Base-by-base conservation (phyloP, 2,797 vertebrate genomes). In the Brachyalestes nurse region DNA sequence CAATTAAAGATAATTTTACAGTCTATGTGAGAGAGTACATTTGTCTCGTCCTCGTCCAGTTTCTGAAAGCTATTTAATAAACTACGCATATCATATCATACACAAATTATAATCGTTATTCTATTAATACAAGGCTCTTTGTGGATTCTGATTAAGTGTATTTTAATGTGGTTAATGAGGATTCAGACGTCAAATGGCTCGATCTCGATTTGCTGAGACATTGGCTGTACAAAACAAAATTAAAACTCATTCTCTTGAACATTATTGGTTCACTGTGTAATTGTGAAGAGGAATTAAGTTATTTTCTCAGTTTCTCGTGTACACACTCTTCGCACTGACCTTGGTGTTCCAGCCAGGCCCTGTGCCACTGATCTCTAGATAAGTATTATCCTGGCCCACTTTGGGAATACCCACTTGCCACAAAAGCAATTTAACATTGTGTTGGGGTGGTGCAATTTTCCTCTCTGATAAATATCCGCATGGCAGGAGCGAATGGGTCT, bases 401-500 rank as follows among this genome's bases (percentile, higher is more conserved):
- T 64, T 34, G 51, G 75, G 70, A 77, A 65, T 53, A 66, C 28
- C 16, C 81, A 38, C 80, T 75, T 78, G 51, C 81, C 45, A 74
- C 77, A 84, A 83, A 83, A 61, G 65, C 80, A 73, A 82, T 87
- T 57, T 75, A 77, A 82, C 77, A 76, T 80, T 67, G 81, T 80
- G 82, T 78, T 75, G 51, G 71, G 72, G 61, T 81, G 84, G 65
- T 80, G 80, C 78, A 82, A 72, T 82, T 83, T 84, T 84, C 84
- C 40, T 62, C 40, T 82, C 71, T 85, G 82, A 85, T 82, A 82
- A 80, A 87, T 84, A 79, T 79, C 80, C 78, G 40, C 72, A 82
- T 84, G 78, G 82, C 80, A 75, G 75, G 75, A 82, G 78, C 23
- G 73, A 85, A 83, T 81, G 67, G 83, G 61, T 85, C 86, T 81